phyloP scores from a whole-genome alignment of 2,888 invertebrate species.

The Sarcophaga rosellei region DNA sequence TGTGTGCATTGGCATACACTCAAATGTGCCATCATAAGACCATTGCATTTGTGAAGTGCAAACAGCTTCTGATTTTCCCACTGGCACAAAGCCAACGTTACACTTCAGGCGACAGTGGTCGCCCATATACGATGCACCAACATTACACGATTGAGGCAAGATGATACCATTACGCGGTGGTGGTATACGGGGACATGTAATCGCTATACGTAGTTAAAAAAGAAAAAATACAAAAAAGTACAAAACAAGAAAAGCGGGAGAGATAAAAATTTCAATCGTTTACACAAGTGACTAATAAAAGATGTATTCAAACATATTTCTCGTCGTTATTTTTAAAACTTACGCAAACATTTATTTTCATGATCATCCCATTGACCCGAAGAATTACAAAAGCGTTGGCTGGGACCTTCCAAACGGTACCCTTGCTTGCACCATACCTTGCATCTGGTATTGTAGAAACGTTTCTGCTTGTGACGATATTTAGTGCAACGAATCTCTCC shows the following conservation, averaged over 20 bases:
- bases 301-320: neutral
- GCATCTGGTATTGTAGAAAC: conserved; percentile 79
- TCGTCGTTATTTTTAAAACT: conserved; percentile 73
- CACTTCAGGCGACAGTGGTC: conserved; percentile 82
- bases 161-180: conserved; percentile 82
- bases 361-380: conserved; percentile 82
- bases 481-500: conserved; percentile 79
- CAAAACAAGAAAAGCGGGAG: neutral
- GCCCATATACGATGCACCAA: conserved; percentile 81
- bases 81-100: conserved; percentile 81
- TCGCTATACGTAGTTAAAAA: conserved; percentile 74
- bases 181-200: conserved; percentile 82
- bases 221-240: conserved; percentile 20
- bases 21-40: conserved; percentile 77
- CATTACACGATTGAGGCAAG: conserved; percentile 82
- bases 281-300: neutral
- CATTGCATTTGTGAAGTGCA: conserved; percentile 78
- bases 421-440: conserved; percentile 81
- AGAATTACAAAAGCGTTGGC: conserved; percentile 82
- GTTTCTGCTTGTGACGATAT: conserved; percentile 79
- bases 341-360: conserved; percentile 83
- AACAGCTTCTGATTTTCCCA: conserved; percentile 74
- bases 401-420: conserved; percentile 83
- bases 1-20: conserved; percentile 72
- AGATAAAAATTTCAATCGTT: neutral